phyloP scores from a whole-genome alignment of 2,797 vertebrate genomes.

The Amblyraja radiata region DNA sequence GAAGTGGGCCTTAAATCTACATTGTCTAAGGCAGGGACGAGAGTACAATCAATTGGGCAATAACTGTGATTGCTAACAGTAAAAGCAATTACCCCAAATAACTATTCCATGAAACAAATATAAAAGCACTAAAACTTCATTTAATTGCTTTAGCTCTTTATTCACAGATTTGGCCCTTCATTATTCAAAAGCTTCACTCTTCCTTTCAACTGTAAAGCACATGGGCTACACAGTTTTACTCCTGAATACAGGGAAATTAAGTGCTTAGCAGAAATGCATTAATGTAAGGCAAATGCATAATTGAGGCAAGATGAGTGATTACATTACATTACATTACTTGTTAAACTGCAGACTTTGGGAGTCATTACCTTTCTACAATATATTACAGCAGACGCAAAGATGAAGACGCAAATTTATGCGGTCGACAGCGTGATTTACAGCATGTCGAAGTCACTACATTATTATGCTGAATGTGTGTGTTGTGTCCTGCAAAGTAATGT shows the following conservation, averaged over 20 bases:
- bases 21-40: no score
- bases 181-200: neutral
- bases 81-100: neutral
- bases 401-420: neutral
- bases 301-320: neutral
- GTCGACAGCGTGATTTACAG: conserved; percentile 27
- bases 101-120: neutral
- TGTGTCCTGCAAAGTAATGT: neutral
- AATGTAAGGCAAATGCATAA: neutral
- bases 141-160: neutral
- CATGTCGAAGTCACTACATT: neutral
- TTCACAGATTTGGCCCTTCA: neutral
- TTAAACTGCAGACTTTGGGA: neutral
- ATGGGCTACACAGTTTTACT: neutral
- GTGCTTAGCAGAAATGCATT: neutral
- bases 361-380: neutral
- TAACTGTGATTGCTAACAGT: neutral
- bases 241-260: neutral
- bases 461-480: neutral
- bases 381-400: neutral
- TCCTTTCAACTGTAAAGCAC: neutral
- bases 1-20: no score
- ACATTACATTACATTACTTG: conserved; percentile 19
- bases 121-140: neutral
- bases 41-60: no score